These are phyloP conservation scores for Drosophila austrosaltans DNA, from an alignment of 2,888 invertebrate genomes.

Conservation along the genomic window DNA sequence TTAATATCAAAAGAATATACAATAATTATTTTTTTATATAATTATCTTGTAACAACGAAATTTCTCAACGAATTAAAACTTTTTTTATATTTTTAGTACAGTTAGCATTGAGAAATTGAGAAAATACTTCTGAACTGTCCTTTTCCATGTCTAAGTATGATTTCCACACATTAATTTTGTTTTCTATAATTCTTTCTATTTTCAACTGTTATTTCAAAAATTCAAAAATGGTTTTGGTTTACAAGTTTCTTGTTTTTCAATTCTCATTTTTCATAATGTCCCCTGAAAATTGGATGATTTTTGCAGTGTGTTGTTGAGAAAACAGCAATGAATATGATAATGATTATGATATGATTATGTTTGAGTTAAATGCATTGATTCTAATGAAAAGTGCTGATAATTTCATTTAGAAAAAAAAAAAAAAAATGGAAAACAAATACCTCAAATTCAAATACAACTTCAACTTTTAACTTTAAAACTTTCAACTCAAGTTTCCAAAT, in stretches of 20 bases:
- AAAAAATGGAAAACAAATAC: background rate
- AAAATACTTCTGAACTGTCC: too few relatives aligned
- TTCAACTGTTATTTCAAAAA: too few relatives aligned
- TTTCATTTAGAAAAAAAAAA: background rate
- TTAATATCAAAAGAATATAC: too few relatives aligned
- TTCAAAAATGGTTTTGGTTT: background rate
- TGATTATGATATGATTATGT: conserved; percentile 1
- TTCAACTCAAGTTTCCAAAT: conserved; percentile 9
- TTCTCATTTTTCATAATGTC: background rate
- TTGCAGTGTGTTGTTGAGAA: conserved; percentile 1
- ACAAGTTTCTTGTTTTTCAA: background rate
- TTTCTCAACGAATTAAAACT: too few relatives aligned
- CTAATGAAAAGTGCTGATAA: conserved; percentile 7
- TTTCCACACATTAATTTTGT: too few relatives aligned
- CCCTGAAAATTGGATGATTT: background rate
- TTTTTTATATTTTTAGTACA: too few relatives aligned
- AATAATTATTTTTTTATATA: too few relatives aligned
- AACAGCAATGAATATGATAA: conserved; percentile 1
- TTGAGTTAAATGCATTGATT: conserved; percentile 3
- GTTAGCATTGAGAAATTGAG: too few relatives aligned
- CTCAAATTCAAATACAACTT: background rate
- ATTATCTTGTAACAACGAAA: too few relatives aligned
- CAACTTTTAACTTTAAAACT: background rate
- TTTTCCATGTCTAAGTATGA: too few relatives aligned
- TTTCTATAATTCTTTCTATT: too few relatives aligned